Conservation (phyloP, 92 coral and sea anemone species). For the Pocillopora meandrina region DNA sequence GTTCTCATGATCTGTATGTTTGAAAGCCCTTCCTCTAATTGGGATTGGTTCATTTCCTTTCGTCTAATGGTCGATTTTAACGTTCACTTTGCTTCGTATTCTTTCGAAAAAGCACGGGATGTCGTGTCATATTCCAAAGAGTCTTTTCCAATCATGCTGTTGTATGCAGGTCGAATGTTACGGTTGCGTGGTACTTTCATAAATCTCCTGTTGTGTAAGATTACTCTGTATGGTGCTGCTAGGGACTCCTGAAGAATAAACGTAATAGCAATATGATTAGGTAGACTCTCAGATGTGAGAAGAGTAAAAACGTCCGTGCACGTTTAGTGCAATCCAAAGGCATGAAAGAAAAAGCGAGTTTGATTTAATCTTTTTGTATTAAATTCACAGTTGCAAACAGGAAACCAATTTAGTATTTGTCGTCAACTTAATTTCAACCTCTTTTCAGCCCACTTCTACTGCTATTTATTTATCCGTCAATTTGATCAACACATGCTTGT, state of each 20-base stretch:
- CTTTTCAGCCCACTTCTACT: too few relatives aligned
- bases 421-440: too few relatives aligned
- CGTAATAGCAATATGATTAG: background rate
- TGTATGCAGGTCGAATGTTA: background rate
- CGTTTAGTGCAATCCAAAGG: background rate
- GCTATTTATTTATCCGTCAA: too few relatives aligned
- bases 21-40: too few relatives aligned
- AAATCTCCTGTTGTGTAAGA: conserved; percentile 13
- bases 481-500: too few relatives aligned
- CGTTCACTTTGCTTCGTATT: background rate
- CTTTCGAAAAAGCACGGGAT: background rate
- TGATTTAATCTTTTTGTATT: too few relatives aligned
- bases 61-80: too few relatives aligned
- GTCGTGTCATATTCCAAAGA: background rate
- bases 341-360: background rate
- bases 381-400: too few relatives aligned
- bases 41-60: too few relatives aligned
- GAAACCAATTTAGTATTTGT: too few relatives aligned
- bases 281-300: background rate
- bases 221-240: background rate
- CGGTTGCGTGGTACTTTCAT: background rate
- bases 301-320: background rate
- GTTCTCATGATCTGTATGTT: too few relatives aligned
- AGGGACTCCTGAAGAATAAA: background rate
- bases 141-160: conserved; percentile 4